phyloP scores from a whole-genome alignment of 2,113 vertebrate genomes.

The Symphodus melops region DNA sequence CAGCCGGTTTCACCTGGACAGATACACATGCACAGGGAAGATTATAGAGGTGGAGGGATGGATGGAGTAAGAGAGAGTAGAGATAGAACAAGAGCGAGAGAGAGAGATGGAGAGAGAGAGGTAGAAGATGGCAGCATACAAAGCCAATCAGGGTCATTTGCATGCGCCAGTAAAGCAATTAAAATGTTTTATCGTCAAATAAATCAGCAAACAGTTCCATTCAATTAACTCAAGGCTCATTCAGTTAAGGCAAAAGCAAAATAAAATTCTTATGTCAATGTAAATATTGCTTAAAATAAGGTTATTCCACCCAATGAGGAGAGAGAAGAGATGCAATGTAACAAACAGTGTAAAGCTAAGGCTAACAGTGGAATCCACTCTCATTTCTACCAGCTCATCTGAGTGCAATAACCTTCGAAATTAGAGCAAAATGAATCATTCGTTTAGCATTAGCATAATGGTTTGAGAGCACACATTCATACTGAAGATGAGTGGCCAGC shows the following conservation, averaged over 20 bases:
- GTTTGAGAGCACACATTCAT: slow-evolving; percentile 61
- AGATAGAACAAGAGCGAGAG: slow-evolving; percentile 14
- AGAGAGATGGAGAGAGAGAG: slow-evolving; percentile 32
- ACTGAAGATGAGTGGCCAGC: slow-evolving; percentile 50
- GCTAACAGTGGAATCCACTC: background rate
- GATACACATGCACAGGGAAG: slow-evolving; percentile 80
- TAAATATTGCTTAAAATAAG: slow-evolving; percentile 46
- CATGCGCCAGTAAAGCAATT: slow-evolving; percentile 75
- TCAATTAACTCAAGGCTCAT: slow-evolving; percentile 70
- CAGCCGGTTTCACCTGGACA: slow-evolving; percentile 86
- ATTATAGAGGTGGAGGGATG: slow-evolving; percentile 44
- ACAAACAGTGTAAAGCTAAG: background rate
- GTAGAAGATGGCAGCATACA: slow-evolving; percentile 67
- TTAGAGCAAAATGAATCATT: slow-evolving; percentile 66
- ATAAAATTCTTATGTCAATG: slow-evolving; percentile 43
- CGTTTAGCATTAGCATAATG: slow-evolving; percentile 52
- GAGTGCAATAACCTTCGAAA: slow-evolving; percentile 68
- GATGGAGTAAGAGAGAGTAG: slow-evolving; percentile 22
- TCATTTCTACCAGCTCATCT: slow-evolving; percentile 31
- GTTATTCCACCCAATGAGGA: slow-evolving; percentile 64
- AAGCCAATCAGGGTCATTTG: slow-evolving; percentile 77
- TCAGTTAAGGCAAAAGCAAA: slow-evolving; percentile 77
- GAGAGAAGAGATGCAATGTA: slow-evolving; percentile 20
- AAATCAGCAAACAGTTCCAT: slow-evolving; percentile 68
- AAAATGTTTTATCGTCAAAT: slow-evolving; percentile 54